These are phyloP conservation scores for Myotis pilosus DNA, from an alignment of 2,797 vertebrate species.

Conservation along the genomic window DNA sequence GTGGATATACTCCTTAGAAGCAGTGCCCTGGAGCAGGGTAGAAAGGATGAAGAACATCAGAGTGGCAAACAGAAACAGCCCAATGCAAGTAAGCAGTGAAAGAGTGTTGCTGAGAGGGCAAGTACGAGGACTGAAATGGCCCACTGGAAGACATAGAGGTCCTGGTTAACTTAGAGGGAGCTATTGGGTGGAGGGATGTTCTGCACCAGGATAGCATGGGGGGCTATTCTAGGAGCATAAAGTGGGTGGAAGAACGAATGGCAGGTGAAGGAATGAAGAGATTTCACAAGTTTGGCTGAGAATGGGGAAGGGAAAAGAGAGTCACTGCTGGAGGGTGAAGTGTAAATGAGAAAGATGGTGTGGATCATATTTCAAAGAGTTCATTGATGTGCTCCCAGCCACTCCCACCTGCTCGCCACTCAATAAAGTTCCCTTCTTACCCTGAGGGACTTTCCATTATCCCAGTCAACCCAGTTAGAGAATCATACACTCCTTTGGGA, in stretches of 20 bases:
- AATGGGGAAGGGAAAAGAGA: not conserved
- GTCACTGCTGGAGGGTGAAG: not conserved
- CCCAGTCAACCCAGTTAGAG: not conserved
- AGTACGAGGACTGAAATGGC: not conserved
- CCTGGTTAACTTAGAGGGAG: not conserved
- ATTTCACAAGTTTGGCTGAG: not conserved
- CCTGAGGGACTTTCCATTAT: constrained; percentile 14
- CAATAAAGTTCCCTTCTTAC: not conserved
- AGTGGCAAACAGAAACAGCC: not conserved
- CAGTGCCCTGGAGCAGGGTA: not conserved
- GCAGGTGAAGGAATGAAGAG: not conserved
- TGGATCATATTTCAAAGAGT: constrained; percentile 57
- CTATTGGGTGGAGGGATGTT: not conserved
- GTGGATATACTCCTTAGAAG: not conserved
- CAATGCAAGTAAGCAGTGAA: not conserved
- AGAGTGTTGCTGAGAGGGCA: not conserved
- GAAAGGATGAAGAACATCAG: not conserved
- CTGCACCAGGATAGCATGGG: no score
- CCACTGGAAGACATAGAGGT: not conserved
- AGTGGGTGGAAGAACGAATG: not conserved
- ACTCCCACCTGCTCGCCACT: not conserved
- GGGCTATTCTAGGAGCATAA: no score
- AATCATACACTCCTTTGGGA: not conserved
- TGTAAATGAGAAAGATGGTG: not conserved
- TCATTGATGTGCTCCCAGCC: not conserved